Base-by-base conservation (phyloP, 2,113 vertebrate genomes). In the Atractosteus spatula region DNA sequence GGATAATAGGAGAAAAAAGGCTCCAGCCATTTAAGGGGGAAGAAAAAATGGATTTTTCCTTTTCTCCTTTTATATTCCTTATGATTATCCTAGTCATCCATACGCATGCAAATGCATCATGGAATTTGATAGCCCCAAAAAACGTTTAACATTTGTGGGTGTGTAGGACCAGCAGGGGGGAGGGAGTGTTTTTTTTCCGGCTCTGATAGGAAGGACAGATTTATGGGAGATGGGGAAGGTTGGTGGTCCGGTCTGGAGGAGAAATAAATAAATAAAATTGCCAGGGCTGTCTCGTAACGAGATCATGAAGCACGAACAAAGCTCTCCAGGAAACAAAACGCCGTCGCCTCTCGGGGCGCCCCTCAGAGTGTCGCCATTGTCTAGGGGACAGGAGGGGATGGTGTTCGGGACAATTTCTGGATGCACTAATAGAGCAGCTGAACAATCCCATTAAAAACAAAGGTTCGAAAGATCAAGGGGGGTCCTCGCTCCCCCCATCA, bases 361-460 rank as follows among this genome's bases (percentile, higher is more conserved):
- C 3, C 17, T 12, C 11, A 7, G 62, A 63, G 62, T n/a, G 41
- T 29, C 62, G 16, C n/a, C 62, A 63, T 43, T 6, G 56, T 61
- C 13, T 69, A 75, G 42, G 42, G 62, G 45, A 71, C 70, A 42
- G 57, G 29, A 71, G 80, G 70, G 54, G 68, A 59, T 71, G 57
- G 66, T 67, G 44, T 12, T 68, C 55, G 70, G 70, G n/a, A 66
- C 64, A 72, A 42, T 45, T 76, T 62, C 45, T 70, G 70, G 66
- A n/a, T 78, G 75, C 74, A 63, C 72, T 78, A 54, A 66, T 56
- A 70, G 54, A 71, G 79, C 84, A 85, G 83, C 82, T 80, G 83
- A 74, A 57, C 75, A 75, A 72, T 79, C 79, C 8, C 2, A 65
- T 41, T 10, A 65, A 65, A 41, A 76, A 74, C 71, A 42, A n/a